Evolutionary conservation across 2,797 vertebrate species (phyloP), one percentile per base, ranked within the genome.

Genomic region (Acipenser oxyrinchus): DNA sequence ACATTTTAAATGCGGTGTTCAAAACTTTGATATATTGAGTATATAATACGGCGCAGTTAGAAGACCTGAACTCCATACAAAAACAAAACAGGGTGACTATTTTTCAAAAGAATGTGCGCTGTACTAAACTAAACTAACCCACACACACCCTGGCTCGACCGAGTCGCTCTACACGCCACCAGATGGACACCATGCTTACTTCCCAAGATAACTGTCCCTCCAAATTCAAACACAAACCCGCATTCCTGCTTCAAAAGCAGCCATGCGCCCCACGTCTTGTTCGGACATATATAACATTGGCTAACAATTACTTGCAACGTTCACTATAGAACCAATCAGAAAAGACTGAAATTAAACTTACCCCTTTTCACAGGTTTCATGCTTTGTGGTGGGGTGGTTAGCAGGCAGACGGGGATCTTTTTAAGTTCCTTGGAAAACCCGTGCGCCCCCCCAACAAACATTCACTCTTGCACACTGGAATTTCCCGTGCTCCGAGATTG

Each of bases 351-450:
- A 12, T 37, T 11, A 6, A 51, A 64, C 68, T 51, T 48, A 69
- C 68, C 68, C 63, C 63, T 69, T 49, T 64, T 64, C 10, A 69
- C 58, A 60, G 53, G 53, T 13, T 52, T 69, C 68, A 69, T 69
- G 51, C 68, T 69, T 64, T 51, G 68, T 60, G 68, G 58, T 13
- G 9, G 49, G 52, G 12, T 18, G 49, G 37, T 61, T 11, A 57
- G 68, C 62, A 64, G 50, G 62, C 67, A 48, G 10, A 37, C 10
- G 60, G 48, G 13, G n/a, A 49, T 63, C 58, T 52, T 57, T 49
- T 58, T 52, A 69, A 69, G 67, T 64, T 69, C 49, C 62, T 68
- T 55, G 60, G 60, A 57, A 63, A 68, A 68, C 49, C 23, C 60
- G 66, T 62, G 66, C 37, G 57, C 37, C 67, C 23, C 37, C 37